Conservation (phyloP, 2,113 vertebrate genomes). For the Oryzias javanicus region DNA sequence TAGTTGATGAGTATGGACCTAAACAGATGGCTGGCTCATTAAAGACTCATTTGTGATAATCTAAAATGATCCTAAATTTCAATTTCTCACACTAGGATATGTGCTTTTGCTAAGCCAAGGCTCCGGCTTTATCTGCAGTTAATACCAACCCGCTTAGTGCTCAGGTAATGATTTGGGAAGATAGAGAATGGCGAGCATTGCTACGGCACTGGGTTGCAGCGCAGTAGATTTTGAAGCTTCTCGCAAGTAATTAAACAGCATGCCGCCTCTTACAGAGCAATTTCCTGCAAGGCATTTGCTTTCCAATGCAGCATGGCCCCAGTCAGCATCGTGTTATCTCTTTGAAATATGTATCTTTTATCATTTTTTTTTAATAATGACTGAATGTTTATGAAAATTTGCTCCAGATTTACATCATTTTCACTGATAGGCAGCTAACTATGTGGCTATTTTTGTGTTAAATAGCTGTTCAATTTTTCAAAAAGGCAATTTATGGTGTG, state of each 20-base stretch:
- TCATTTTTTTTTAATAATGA: slow-evolving; percentile 70
- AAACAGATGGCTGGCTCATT: slow-evolving; percentile 57
- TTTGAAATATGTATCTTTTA: slow-evolving; percentile 71
- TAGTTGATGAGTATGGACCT: slow-evolving; percentile 29
- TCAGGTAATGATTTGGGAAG: slow-evolving; percentile 64
- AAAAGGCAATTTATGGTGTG: slow-evolving; percentile 23
- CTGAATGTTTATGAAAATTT: slow-evolving; percentile 62
- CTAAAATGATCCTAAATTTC: slow-evolving; percentile 58
- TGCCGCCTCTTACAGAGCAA: slow-evolving; percentile 67
- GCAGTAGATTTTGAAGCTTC: slow-evolving; percentile 64
- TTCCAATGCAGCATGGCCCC: slow-evolving; percentile 47
- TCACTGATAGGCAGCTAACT: slow-evolving; percentile 55
- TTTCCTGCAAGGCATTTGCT: slow-evolving; percentile 66
- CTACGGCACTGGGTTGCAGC: slow-evolving; percentile 46
- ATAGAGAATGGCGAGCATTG: slow-evolving; percentile 48
- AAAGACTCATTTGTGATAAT: slow-evolving; percentile 60
- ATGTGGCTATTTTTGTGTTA: slow-evolving; percentile 50
- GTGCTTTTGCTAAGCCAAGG: slow-evolving; percentile 49
- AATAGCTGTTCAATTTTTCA: slow-evolving; percentile 43
- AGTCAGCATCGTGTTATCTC: slow-evolving; percentile 62
- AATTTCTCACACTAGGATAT: slow-evolving; percentile 46
- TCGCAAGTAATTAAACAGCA: slow-evolving; percentile 74
- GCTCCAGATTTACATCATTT: slow-evolving; percentile 58
- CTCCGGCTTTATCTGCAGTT: slow-evolving; percentile 50
- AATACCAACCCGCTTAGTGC: slow-evolving; percentile 59